phyloP scores from a whole-genome alignment of 2,113 vertebrate genomes.

The Todiramphus chloris region DNA sequence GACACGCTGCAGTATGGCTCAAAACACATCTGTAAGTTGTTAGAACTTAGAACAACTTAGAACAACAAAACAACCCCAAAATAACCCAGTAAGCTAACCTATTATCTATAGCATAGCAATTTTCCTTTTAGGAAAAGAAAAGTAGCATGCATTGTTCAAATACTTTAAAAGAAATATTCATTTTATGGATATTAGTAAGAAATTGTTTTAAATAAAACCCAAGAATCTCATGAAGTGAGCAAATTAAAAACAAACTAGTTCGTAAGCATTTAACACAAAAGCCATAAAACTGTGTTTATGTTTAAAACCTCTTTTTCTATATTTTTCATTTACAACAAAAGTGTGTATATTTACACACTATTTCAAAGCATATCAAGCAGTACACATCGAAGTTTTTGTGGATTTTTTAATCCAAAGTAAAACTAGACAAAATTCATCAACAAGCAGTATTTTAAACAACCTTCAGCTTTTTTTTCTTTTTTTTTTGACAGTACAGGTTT shows the following conservation, averaged over 20 bases:
- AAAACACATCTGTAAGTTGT: constrained; percentile 59
- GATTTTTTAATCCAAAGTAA: constrained; percentile 48
- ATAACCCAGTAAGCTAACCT: constrained; percentile 58
- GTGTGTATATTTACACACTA: constrained; percentile 66
- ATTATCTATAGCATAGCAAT: constrained; percentile 54
- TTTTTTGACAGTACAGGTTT: constrained; percentile 45
- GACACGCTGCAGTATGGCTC: constrained; percentile 60
- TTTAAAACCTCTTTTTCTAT: constrained; percentile 26
- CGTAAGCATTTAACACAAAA: constrained; percentile 61
- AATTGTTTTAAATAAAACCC: constrained; percentile 61
- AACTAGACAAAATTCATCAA: constrained; percentile 71
- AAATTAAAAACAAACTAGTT: constrained; percentile 61
- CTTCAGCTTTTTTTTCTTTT: constrained; percentile 35
- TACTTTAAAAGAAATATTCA: constrained; percentile 64
- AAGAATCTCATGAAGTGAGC: constrained; percentile 55
- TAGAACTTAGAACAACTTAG: background rate
- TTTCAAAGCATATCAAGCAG: constrained; percentile 77
- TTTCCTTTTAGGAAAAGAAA: constrained; percentile 57
- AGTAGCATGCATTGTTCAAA: constrained; percentile 64
- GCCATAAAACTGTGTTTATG: constrained; percentile 50
- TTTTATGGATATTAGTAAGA: constrained; percentile 66
- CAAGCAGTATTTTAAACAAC: constrained; percentile 68
- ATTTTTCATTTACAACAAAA: constrained; percentile 66
- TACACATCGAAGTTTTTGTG: constrained; percentile 45
- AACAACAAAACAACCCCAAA: constrained; percentile 18